phyloP scores from a whole-genome alignment of 2,797 vertebrate species.

The Sebastolobus altivelis region DNA sequence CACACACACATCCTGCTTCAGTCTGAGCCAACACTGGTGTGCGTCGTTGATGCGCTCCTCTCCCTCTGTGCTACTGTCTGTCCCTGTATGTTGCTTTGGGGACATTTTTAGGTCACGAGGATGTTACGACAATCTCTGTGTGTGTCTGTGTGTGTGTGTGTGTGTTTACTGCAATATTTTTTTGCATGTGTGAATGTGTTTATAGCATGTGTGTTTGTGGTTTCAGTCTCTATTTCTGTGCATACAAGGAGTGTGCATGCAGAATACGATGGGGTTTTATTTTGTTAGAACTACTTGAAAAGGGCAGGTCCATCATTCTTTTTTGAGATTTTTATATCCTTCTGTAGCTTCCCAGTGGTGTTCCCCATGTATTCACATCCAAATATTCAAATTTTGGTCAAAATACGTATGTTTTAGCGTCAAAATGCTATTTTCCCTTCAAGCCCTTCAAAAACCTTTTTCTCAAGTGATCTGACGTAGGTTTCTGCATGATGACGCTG shows the following conservation, averaged over 20 bases:
- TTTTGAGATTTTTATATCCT: too few species aligned
- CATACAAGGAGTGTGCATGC: not conserved
- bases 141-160: conserved; percentile 8
- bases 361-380: too few species aligned
- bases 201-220: not conserved
- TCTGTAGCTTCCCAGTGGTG: too few species aligned
- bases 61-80: conserved; percentile 58
- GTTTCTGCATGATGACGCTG: too few species aligned
- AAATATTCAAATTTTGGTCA: too few species aligned
- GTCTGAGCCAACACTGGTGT: conserved; percentile 5
- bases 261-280: not conserved
- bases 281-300: not conserved
- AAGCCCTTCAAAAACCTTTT: too few species aligned
- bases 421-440: too few species aligned
- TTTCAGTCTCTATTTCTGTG: not conserved
- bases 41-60: conserved; percentile 31
- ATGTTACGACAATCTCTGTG: conserved; percentile 49
- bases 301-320: too few species aligned
- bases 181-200: conserved; percentile 26
- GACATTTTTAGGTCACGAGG: conserved; percentile 73
- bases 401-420: too few species aligned
- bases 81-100: conserved; percentile 56
- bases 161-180: conserved; percentile 18
- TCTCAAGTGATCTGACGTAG: too few species aligned
- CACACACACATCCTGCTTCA: conserved; percentile 23